Conservation (phyloP, 2,888 invertebrate species). For the Megalurothrips usitatus region DNA sequence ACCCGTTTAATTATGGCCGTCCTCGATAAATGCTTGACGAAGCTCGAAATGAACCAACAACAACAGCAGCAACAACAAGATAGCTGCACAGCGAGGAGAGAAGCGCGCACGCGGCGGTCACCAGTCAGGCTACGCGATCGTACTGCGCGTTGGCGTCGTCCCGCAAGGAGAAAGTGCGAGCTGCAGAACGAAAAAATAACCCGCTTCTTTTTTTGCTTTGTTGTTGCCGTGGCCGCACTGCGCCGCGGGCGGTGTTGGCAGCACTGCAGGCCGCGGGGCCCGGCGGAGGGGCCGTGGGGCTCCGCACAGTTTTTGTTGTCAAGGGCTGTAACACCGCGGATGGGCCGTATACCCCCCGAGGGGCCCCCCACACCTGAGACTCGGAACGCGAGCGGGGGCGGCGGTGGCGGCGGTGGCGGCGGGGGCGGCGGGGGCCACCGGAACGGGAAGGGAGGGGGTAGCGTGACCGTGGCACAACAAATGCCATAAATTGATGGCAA, state of each 20-base stretch:
- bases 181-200: too few species aligned
- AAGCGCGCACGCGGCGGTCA: too few species aligned
- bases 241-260: neutral
- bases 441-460: neutral
- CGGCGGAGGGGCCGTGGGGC: neutral
- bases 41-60: too few species aligned
- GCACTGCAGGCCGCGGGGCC: neutral
- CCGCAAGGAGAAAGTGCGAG: too few species aligned
- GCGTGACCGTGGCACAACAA: slow-evolving; percentile 5
- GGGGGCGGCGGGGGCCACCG: neutral
- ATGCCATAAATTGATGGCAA: slow-evolving; percentile 26
- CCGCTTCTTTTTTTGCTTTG: too few species aligned
- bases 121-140: too few species aligned
- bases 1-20: too few species aligned
- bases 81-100: too few species aligned
- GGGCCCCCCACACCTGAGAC: neutral
- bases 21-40: too few species aligned
- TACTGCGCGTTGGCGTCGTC: too few species aligned
- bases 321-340: neutral
- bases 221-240: neutral
- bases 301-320: neutral
- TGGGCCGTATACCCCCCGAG: slow-evolving; percentile 12
- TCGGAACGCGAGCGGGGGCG: neutral
- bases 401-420: neutral
- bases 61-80: too few species aligned